Conservation (phyloP, 2,113 vertebrate genomes). For the Boleophthalmus pectinirostris region DNA sequence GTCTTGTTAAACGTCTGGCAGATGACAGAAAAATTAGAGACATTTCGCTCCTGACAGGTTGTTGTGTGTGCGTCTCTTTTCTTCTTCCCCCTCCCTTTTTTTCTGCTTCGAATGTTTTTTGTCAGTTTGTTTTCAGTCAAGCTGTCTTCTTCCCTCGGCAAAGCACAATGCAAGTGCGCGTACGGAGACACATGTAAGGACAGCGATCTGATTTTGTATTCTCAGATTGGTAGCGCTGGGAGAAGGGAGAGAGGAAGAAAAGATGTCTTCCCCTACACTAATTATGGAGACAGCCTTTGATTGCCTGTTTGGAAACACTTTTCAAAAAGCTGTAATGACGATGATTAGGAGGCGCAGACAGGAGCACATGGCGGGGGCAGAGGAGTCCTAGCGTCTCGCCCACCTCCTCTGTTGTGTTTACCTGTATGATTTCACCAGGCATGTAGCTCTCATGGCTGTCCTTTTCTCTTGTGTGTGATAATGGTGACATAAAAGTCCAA, state of each 20-base stretch:
- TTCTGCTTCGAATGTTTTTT: slow-evolving; percentile 80
- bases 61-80: slow-evolving; percentile 62
- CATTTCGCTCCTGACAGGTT: slow-evolving; percentile 81
- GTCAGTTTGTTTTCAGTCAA: slow-evolving; percentile 82
- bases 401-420: slow-evolving; percentile 47
- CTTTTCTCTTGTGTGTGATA: slow-evolving; percentile 1
- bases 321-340: slow-evolving; percentile 78
- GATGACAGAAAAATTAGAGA: slow-evolving; percentile 86
- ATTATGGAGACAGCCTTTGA: slow-evolving; percentile 80
- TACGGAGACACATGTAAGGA: slow-evolving; percentile 24
- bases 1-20: slow-evolving; percentile 82
- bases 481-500: slow-evolving; percentile 28
- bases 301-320: slow-evolving; percentile 84
- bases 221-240: slow-evolving; percentile 57
- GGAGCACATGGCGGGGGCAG: slow-evolving; percentile 35
- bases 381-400: slow-evolving; percentile 41
- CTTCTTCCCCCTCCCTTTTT: slow-evolving; percentile 53
- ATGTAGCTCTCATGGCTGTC: slow-evolving; percentile 34
- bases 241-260: slow-evolving; percentile 52
- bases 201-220: slow-evolving; percentile 70
- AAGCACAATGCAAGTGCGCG: slow-evolving; percentile 54
- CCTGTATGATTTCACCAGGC: slow-evolving; percentile 29
- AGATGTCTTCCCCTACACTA: slow-evolving; percentile 72
- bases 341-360: slow-evolving; percentile 75
- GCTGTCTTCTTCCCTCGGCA: slow-evolving; percentile 67